These are phyloP conservation scores for Ladona fulva DNA, from an alignment of 1,140 invertebrate species.

Conservation along the genomic window DNA sequence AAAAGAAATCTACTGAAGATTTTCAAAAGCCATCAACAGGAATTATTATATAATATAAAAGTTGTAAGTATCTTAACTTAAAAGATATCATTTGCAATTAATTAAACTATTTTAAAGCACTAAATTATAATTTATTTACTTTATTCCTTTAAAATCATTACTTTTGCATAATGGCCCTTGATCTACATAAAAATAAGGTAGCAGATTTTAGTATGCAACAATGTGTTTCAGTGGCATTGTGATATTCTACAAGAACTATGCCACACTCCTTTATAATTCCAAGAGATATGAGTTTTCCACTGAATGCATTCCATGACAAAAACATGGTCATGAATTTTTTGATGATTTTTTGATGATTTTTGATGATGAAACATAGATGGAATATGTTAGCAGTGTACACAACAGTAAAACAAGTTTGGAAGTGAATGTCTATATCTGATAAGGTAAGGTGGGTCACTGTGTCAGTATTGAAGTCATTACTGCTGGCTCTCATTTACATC, in stretches of 20 bases:
- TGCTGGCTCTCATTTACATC: not conserved
- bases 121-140: no score
- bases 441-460: not conserved
- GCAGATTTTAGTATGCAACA: conserved; percentile 9
- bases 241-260: not conserved
- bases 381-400: conserved; percentile 5
- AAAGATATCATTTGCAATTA: no score
- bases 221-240: not conserved
- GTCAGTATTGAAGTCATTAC: conserved; percentile 1
- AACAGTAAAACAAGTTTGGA: not conserved
- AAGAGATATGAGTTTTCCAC: not conserved
- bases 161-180: not conserved
- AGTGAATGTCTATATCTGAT: conserved; percentile 7
- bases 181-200: not conserved
- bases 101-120: no score
- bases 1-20: no score
- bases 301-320: conserved; percentile 9
- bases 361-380: not conserved
- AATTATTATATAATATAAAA: no score
- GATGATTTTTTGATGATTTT: not conserved
- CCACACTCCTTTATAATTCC: not conserved
- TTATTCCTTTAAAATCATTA: no score
- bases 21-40: no score
- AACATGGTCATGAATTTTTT: not conserved
- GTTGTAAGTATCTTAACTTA: no score